Conservation (phyloP, 2,113 vertebrate species). For the Tympanuchus pallidicinctus region DNA sequence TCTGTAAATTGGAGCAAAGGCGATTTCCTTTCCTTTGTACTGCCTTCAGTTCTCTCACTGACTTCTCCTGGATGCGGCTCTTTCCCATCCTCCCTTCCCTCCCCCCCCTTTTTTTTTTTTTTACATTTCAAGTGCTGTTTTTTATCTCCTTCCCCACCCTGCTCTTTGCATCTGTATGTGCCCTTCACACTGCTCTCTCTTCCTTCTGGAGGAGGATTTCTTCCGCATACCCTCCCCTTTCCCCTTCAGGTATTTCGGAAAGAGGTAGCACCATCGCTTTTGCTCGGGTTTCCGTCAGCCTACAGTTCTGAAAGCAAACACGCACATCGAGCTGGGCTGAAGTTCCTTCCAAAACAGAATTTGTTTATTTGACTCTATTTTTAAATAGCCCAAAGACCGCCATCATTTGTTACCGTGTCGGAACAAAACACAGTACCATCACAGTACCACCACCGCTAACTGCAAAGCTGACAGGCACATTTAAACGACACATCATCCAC, state of each 20-base stretch:
- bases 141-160: not conserved
- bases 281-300: constrained; percentile 10
- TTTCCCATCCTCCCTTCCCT: not conserved
- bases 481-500: not conserved
- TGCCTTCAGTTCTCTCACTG: constrained; percentile 6
- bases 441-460: not conserved
- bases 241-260: constrained; percentile 11
- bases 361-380: constrained; percentile 44
- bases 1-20: constrained; percentile 78
- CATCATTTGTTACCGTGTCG: constrained; percentile 61
- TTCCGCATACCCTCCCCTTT: not conserved
- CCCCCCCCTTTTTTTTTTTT: not conserved
- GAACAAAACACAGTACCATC: constrained; percentile 44
- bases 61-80: not conserved
- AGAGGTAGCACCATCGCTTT: not conserved
- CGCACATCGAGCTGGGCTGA: not conserved
- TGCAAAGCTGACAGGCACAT: constrained; percentile 29
- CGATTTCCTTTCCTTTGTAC: constrained; percentile 70
- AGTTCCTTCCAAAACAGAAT: constrained; percentile 31
- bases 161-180: not conserved
- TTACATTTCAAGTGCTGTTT: not conserved
- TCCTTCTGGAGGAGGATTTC: not conserved
- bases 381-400: constrained; percentile 53
- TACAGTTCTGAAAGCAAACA: not conserved
- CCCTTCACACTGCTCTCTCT: not conserved